Evolutionary conservation across 1,140 invertebrate genomes (phyloP), one percentile per base, ranked within the genome.

Genomic region (Panulirus ornatus): DNA sequence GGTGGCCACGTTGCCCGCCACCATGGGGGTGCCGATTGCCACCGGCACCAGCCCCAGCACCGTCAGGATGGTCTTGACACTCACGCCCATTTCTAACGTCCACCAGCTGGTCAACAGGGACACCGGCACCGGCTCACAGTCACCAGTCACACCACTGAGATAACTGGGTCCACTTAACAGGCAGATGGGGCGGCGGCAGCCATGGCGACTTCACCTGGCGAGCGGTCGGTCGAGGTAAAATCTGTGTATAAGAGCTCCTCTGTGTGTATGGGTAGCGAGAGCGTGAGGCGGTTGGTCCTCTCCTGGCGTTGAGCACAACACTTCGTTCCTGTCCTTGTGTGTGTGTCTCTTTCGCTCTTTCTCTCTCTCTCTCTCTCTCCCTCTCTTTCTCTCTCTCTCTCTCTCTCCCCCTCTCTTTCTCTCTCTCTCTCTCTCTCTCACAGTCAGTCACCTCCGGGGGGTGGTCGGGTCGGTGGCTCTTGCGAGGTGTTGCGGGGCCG

Each of bases 161-260:
- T 30, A 22, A 38, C 79, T 22, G 6, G 36, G 47, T n/a, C 27
- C 6, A 54, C 27, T 63, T 58, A 82, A 22, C 36, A 82, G 38
- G 42, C 73, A 38, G 27, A 22, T 9, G 36, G 27, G 54, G 54
- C 42, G 34, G 47, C 9, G 47, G 19, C 54, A 30, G 44, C 79
- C 79, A 82, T 82, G 79, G 79, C 44, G 79, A 82, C 79, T 58
- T 82, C 79, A 82, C 79, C 79, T 82, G 51, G 79, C 79, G 51
- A n/a, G 75, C n/a, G n/a, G 9, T 8, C 36, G 16, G 19, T 66
- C 11, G n/a, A 30, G n/a, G 44, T 47, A 5, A 47, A 5, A 11
- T 47, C 5, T 47, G 14, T 47, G 44, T 47, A 11, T 47, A 11
- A 5, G 44, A 6, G 58, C 2, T 30, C 5, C 51, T 1, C 44